Evolutionary conservation across 2,113 vertebrate genomes (phyloP), one percentile per base, ranked within the genome.

Genomic region (Lethenteron camtschaticum): DNA sequence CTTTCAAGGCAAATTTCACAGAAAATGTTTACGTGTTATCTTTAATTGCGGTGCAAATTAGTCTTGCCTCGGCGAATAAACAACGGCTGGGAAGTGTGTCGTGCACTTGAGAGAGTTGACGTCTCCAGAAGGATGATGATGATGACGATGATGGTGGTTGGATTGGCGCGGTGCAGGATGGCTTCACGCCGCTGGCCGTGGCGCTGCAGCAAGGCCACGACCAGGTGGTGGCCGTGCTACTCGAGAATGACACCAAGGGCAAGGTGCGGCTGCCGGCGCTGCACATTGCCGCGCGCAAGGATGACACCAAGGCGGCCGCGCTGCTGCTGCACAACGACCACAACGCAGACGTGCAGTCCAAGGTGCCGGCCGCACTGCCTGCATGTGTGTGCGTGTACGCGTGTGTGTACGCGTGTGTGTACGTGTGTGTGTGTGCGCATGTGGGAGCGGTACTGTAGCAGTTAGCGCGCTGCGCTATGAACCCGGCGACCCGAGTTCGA

Each of bases 191-290:
- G 2, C 72, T 97, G 83, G 92, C 92, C 1, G 91, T 97, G 68
- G 92, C 92, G 70, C 83, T 97, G 75, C 92, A 97, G 76, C 92
- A 97, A 82, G 92, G 92, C 72, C 92, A 97, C 0, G 91, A 97
- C 81, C 91, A 97, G 78, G 92, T 95, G 74, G 92, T 97, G 77
- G 96, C 92, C 10, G 80, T 96, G 78, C 81, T 97, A 68, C 84
- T 97, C 74, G 92, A 97, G 79, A 97, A 97, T 9, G 92, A 97
- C 81, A 97, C 92, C 0, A 96, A 97, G 78, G 92, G 92, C 66
- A 96, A 95, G 74, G 92, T 97, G 2, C 88, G 91, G 11, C 85
- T 97, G 16, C 92, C 92, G 1, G 92, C 92, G 71, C 86, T 97
- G 57, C 92, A 97, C 77, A 97, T 97, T 8, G 92, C 92, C 1